phyloP scores from a whole-genome alignment of 2,797 vertebrate species.

The Malacoraja senta region DNA sequence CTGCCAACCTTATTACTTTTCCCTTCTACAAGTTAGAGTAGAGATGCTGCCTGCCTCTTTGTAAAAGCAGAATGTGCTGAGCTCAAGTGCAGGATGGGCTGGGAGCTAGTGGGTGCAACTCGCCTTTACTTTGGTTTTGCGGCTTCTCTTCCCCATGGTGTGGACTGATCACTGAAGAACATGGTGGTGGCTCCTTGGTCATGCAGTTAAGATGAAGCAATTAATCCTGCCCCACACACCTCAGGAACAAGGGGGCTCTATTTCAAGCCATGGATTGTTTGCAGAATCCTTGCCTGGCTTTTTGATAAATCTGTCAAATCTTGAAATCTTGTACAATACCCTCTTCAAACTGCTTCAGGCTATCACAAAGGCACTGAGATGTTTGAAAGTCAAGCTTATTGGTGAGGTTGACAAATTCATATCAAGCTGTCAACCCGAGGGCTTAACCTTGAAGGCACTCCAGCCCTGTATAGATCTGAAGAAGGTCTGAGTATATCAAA shows the following conservation, averaged over 20 bases:
- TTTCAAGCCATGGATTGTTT: neutral
- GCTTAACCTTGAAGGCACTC: neutral
- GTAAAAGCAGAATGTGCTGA: too few species aligned
- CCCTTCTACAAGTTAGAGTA: too few species aligned
- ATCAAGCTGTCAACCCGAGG: neutral
- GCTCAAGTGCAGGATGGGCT: neutral
- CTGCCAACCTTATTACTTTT: too few species aligned
- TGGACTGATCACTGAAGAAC: neutral
- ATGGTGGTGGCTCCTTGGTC: neutral
- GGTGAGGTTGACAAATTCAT: neutral
- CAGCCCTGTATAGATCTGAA: neutral
- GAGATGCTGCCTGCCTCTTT: too few species aligned
- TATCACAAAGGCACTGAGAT: neutral
- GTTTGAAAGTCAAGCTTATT: conserved; percentile 7
- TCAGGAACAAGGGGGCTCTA: neutral
- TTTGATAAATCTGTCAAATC: conserved; percentile 16
- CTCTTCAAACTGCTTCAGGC: neutral
- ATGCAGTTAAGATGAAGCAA: neutral
- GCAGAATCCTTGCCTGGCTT: neutral
- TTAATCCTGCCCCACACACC: neutral
- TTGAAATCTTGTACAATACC: neutral
- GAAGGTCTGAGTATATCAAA: neutral
- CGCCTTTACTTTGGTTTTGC: neutral
- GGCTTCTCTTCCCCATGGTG: neutral
- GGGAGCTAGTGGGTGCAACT: neutral